These are phyloP conservation scores for Emmelina monodactyla DNA, from an alignment of 2,888 invertebrate genomes.

Conservation along the genomic window DNA sequence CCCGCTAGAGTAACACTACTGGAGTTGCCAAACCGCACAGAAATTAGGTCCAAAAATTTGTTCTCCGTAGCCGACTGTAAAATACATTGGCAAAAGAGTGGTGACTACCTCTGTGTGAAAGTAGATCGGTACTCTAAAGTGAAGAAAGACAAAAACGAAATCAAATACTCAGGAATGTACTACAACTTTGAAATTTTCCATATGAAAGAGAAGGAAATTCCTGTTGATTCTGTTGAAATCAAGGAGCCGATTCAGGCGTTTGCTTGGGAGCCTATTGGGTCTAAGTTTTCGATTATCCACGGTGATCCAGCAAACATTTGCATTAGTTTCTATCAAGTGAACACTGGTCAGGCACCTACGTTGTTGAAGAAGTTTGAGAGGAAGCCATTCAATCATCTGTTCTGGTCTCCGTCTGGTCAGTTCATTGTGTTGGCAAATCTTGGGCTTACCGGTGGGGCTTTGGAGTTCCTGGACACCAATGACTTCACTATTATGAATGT, in stretches of 20 bases:
- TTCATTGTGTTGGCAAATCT: conserved; percentile 94
- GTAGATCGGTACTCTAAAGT: conserved; percentile 80
- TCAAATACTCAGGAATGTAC: conserved; percentile 96
- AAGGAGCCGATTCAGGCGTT: conserved; percentile 93
- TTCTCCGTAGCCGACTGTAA: conserved; percentile 99
- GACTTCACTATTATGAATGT: conserved; percentile 96
- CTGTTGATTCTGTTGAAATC: conserved; percentile 96
- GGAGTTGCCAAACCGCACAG: conserved; percentile 89
- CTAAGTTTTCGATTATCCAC: conserved; percentile 96
- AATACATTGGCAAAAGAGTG: conserved; percentile 98
- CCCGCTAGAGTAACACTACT: conserved; percentile 94
- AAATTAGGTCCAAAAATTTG: conserved; percentile 91
- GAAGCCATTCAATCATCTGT: conserved; percentile 88
- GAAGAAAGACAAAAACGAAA: conserved; percentile 93
- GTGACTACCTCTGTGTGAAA: conserved; percentile 97
- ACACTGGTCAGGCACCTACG: conserved; percentile 88
- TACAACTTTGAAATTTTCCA: conserved; percentile 99
- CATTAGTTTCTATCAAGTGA: conserved; percentile 90
- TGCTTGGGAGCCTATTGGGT: conserved; percentile 97
- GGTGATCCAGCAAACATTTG: conserved; percentile 85
- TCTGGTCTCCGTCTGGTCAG: conserved; percentile 96
- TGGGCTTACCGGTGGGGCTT: conserved; percentile 81
- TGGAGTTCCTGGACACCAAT: conserved; percentile 95
- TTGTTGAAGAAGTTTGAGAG: conserved; percentile 88
- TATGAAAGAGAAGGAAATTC: conserved; percentile 96